A percentile compares a stretch with the other conserved stretches of the same genome.
These are phyloP conservation scores for Eupithecia vulgata DNA, from an alignment of 2,888 invertebrate genomes.

Conservation along the genomic window DNA sequence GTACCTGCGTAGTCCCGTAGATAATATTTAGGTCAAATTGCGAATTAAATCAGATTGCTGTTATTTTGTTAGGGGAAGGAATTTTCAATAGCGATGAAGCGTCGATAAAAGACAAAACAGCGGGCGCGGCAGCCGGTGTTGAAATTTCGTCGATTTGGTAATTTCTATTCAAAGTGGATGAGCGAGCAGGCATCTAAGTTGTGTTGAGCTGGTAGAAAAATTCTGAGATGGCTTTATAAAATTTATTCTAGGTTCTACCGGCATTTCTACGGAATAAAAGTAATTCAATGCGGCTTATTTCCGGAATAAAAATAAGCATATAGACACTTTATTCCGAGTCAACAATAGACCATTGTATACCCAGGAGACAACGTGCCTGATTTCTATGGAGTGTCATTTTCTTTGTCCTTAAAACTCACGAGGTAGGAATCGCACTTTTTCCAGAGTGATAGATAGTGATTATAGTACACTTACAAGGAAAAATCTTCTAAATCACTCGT, in stretches of 20 bases:
- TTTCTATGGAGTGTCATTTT: too few relatives aligned
- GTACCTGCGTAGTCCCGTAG: conserved; percentile 4
- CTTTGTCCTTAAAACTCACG: too few relatives aligned
- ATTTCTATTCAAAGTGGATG: conserved; percentile 72
- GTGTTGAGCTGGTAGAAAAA: neutral
- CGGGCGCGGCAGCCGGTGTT: conserved; percentile 58
- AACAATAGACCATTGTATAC: too few relatives aligned
- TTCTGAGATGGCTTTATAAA: neutral
- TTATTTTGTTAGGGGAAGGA: conserved; percentile 48
- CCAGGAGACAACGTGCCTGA: too few relatives aligned
- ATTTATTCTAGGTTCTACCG: neutral
- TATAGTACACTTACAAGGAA: too few relatives aligned
- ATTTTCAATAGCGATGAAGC: conserved; percentile 56
- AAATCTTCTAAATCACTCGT: too few relatives aligned
- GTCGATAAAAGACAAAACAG: conserved; percentile 56
- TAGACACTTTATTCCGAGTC: neutral
- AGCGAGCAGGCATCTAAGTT: conserved; percentile 1
- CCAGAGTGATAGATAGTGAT: too few relatives aligned
- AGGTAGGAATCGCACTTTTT: too few relatives aligned
- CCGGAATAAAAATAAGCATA: too few relatives aligned
- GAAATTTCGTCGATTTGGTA: conserved; percentile 66
- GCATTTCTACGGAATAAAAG: too few relatives aligned
- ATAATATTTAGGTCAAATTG: conserved; percentile 44
- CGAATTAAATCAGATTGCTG: conserved; percentile 56
- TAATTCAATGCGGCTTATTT: too few relatives aligned